phyloP scores from a whole-genome alignment of 2,797 vertebrate genomes.

The Cygnus olor region DNA sequence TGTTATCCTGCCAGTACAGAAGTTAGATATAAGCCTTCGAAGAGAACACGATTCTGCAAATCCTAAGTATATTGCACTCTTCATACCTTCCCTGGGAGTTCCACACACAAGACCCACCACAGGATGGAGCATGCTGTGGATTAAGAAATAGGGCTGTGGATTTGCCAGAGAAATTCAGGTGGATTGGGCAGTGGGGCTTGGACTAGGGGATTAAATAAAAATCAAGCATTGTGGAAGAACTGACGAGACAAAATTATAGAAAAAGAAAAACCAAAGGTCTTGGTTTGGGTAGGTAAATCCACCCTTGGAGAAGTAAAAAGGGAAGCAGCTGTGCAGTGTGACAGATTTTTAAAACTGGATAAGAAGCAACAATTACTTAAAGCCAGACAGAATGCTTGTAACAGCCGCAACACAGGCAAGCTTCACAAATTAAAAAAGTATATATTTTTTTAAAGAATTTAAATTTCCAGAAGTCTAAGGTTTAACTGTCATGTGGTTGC shows the following conservation, averaged over 20 bases:
- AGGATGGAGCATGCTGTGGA: not conserved
- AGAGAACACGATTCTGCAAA: not conserved
- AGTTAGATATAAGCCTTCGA: not conserved
- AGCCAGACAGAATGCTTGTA: not conserved
- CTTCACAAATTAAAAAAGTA: not conserved
- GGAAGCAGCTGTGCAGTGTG: not conserved
- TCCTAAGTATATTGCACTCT: not conserved
- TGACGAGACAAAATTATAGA: not conserved
- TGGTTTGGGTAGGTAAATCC: not conserved
- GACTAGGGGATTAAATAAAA: not conserved
- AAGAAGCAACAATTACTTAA: not conserved
- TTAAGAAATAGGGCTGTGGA: not conserved
- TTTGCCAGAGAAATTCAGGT: not conserved
- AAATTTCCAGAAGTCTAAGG: not conserved
- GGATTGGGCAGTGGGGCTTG: not conserved
- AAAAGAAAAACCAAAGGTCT: not conserved
- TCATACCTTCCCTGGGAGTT: not conserved
- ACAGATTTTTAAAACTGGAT: not conserved
- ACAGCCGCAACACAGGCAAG: not conserved
- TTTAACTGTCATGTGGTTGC: not conserved
- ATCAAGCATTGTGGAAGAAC: not conserved
- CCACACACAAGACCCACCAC: rapidly evolving
- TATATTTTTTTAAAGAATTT: not conserved
- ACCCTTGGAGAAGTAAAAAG: not conserved
- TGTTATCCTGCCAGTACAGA: not conserved